phyloP scores from a whole-genome alignment of 2,113 vertebrate species.

The Xenopus laevis region DNA sequence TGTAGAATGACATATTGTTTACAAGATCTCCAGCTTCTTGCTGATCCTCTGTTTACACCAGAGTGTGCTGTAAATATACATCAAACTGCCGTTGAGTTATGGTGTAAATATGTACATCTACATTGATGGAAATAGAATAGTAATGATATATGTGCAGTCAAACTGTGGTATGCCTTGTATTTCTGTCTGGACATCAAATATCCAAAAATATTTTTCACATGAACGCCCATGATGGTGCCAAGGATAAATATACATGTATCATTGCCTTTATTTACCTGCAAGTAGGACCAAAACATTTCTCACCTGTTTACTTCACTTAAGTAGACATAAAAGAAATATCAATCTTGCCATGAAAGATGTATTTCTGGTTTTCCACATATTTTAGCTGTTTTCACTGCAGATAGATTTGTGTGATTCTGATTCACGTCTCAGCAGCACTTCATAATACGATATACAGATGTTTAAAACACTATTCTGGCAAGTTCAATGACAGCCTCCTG shows the following conservation, averaged over 20 bases:
- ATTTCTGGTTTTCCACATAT: too few species aligned
- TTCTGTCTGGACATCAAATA: slow-evolving; percentile 13
- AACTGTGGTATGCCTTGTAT: not conserved
- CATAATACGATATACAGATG: too few species aligned
- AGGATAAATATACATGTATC: not conserved
- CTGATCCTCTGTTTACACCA: not conserved
- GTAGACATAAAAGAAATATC: too few species aligned
- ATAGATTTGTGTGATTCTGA: too few species aligned
- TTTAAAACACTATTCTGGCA: too few species aligned
- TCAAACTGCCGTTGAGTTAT: not conserved
- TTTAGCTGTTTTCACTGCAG: too few species aligned
- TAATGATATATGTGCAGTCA: slow-evolving; percentile 11
- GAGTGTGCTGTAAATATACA: not conserved
- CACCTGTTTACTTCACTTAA: too few species aligned
- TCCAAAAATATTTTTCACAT: not conserved
- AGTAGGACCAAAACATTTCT: not conserved
- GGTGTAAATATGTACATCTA: not conserved
- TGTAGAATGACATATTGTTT: not conserved
- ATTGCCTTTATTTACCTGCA: slow-evolving; percentile 2
- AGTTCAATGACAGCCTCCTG: too few species aligned
- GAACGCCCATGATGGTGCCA: not conserved
- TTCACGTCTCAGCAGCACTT: too few species aligned
- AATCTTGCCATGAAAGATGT: too few species aligned
- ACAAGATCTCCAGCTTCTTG: not conserved
- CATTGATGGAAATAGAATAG: slow-evolving; percentile 2